These are phyloP conservation scores for Eupithecia inturbata DNA, from an alignment of 2,888 invertebrate species.

Conservation along the genomic window DNA sequence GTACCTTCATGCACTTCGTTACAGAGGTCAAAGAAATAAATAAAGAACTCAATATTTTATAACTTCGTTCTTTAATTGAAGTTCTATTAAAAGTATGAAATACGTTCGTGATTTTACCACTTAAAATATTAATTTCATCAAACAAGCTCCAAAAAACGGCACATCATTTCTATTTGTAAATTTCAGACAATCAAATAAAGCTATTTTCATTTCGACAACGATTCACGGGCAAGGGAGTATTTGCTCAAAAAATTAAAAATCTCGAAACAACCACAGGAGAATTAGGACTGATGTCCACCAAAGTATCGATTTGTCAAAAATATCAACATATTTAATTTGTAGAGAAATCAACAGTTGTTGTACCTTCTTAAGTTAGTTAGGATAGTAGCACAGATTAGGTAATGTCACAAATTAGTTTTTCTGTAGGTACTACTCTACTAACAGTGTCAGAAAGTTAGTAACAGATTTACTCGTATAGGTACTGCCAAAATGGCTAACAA, in stretches of 20 bases:
- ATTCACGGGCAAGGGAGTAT: constrained; percentile 15
- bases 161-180: constrained; percentile 4
- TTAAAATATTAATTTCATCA: background rate
- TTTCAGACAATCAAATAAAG: constrained; percentile 24
- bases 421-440: no score
- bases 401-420: no score
- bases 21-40: no score
- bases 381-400: no score
- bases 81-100: background rate
- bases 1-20: no score
- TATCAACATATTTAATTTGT: background rate
- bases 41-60: no score
- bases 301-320: background rate
- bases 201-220: constrained; percentile 20
- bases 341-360: no score
- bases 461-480: no score
- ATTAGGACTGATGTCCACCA: constrained; percentile 8
- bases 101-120: background rate
- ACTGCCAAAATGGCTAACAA: no score
- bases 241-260: constrained; percentile 25
- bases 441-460: no score
- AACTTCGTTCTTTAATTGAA: background rate
- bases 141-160: background rate
- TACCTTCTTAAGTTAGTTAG: no score
- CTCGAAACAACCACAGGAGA: constrained; percentile 23